Evolutionary conservation across 2,797 vertebrate genomes (phyloP), one percentile per base, ranked within the genome.

Genomic region (Hypotaenidia okinawae): DNA sequence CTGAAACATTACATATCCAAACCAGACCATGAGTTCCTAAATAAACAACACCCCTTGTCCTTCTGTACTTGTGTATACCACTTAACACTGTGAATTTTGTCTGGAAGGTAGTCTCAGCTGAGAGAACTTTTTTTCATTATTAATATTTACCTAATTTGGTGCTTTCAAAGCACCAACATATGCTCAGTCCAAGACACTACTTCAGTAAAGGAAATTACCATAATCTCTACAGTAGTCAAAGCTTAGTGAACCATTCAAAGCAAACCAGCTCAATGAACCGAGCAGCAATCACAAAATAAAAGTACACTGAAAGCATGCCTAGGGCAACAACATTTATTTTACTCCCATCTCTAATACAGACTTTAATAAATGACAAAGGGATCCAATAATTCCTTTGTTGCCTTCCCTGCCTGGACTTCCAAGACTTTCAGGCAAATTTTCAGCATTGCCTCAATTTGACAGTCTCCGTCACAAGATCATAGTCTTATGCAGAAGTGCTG

Each of bases 261-360:
- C 79, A 93, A 96, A 90, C 27, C 25, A 94, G 23, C 16, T 88
- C 88, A 87, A 75, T 80, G 90, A 95, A 89, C 58, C 45, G 25
- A 57, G 75, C 32, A 91, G n/a, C n/a, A 77, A 16, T 25, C 89
- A 30, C 58, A 89, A 87, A 91, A 51, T 77, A 70, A 84, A 91
- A 95, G 54, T 75, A 87, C 59, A 82, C 27, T 92, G 91, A 93
- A 91, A 95, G 64, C 73, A 64, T 77, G 93, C 74, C 55, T 66
- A 68, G 33, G 72, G 83, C 76, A 90, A 41, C 22, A 78, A 35
- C 47, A 18, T 32, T 91, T 88, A 35, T 18, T 80, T 92, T 55
- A 78, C 45, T 67, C 39, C 18, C 37, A 49, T 41, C 35, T 85
- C 79, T 74, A 67, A 37, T 49, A 72, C 35, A 62, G 77, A 77